Conservation (phyloP, 2,113 vertebrate genomes). For the Neotoma lepida region DNA sequence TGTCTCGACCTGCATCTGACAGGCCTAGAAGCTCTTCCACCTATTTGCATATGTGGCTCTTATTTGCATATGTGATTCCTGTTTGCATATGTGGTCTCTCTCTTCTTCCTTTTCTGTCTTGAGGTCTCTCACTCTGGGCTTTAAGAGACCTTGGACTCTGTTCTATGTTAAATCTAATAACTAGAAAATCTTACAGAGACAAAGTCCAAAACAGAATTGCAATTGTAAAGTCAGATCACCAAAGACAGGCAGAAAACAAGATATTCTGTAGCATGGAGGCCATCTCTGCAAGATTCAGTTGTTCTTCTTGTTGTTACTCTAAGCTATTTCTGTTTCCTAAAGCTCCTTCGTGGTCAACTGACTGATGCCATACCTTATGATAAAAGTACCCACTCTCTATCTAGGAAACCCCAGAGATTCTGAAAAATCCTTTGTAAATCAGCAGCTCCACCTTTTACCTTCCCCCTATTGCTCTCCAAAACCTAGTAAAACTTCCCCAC, state of each 20-base stretch:
- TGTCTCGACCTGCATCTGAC: not conserved
- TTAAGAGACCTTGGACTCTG: not conserved
- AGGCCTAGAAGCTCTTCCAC: not conserved
- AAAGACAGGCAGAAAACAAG: not conserved
- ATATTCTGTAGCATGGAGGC: not conserved
- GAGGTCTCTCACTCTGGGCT: not conserved
- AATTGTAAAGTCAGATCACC: conserved; percentile 4
- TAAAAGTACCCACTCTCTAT: conserved; percentile 34
- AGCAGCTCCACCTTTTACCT: not conserved
- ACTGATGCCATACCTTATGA: not conserved
- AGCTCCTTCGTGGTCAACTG: not conserved
- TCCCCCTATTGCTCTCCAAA: not conserved
- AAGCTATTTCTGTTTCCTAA: not conserved
- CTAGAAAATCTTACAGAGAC: not conserved
- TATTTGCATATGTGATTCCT: not conserved
- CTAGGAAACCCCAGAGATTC: not conserved
- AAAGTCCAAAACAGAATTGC: not conserved
- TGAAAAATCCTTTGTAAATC: not conserved
- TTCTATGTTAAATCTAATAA: not conserved
- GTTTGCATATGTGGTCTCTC: not conserved
- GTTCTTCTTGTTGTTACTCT: not conserved
- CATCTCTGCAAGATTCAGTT: not conserved
- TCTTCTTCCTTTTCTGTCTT: not conserved
- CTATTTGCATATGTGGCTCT: not conserved
- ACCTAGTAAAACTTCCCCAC: not conserved